Evolutionary conservation across 2,113 vertebrate genomes (phyloP).

Genomic region (Leptobrachium ailaonicum): DNA sequence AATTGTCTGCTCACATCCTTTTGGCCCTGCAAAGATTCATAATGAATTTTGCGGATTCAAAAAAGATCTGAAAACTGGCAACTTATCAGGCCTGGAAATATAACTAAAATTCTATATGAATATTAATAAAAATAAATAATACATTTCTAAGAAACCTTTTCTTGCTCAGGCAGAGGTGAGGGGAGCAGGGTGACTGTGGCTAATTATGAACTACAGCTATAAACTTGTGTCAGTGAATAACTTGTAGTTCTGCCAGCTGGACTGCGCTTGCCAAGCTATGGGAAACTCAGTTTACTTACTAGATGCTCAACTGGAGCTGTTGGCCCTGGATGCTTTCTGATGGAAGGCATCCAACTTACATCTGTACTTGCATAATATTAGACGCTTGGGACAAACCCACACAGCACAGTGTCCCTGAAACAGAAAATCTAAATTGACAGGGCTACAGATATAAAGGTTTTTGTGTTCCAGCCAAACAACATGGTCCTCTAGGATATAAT

Average conservation of each 20-base stretch:
- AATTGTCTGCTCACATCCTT: conserved; percentile 18
- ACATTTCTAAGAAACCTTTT: not conserved
- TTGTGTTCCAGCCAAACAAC: too few relatives aligned
- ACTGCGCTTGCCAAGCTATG: conserved; percentile 3
- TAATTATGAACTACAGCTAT: conserved; percentile 29
- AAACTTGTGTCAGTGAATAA: conserved; percentile 40
- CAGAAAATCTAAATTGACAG: too few relatives aligned
- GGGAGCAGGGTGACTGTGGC: conserved; percentile 10
- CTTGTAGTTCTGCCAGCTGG: conserved; percentile 34
- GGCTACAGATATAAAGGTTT: too few relatives aligned
- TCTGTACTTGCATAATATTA: conserved; percentile 26
- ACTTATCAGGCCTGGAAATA: not conserved
- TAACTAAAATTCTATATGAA: too few relatives aligned
- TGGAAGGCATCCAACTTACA: conserved; percentile 30
- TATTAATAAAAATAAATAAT: not conserved
- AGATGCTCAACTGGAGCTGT: conserved; percentile 8
- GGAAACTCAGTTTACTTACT: conserved; percentile 12
- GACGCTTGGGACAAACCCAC: not conserved
- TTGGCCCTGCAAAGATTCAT: conserved; percentile 7
- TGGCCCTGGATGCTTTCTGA: conserved; percentile 8
- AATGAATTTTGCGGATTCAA: conserved; percentile 19
- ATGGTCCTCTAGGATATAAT: too few relatives aligned
- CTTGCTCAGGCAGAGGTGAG: not conserved
- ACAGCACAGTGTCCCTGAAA: not conserved
- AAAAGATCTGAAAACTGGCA: conserved; percentile 22